Evolutionary conservation across 2,113 vertebrate species (phyloP).

Genomic region (Clarias gariepinus): DNA sequence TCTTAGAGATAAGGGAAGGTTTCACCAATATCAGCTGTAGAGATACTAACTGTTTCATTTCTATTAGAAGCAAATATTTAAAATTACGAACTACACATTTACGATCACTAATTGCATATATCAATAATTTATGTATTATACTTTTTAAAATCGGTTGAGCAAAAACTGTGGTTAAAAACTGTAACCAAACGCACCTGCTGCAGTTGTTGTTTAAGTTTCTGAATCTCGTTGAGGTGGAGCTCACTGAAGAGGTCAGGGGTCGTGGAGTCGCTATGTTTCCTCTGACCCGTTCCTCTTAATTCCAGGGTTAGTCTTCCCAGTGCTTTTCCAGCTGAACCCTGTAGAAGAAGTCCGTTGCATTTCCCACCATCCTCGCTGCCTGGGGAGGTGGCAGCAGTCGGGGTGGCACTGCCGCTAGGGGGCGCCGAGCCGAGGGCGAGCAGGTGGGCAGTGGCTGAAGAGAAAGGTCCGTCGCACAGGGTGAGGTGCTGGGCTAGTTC

Average conservation of each 20-base stretch:
- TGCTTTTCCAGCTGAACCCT: conserved; percentile 47
- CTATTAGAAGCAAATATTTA: background rate
- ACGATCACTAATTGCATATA: background rate
- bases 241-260: conserved; percentile 90
- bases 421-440: conserved; percentile 79
- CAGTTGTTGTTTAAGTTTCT: conserved; percentile 94
- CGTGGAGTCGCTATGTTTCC: conserved; percentile 77
- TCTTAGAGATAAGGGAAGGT: no score
- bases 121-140: background rate
- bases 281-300: conserved; percentile 68
- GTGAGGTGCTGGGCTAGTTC: conserved; percentile 91
- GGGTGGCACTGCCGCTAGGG: conserved; percentile 74
- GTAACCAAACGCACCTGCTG: conserved; percentile 73
- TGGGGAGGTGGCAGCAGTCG: conserved; percentile 70
- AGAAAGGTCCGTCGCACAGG: conserved; percentile 86
- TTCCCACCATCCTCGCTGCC: conserved; percentile 83
- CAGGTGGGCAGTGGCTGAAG: conserved; percentile 79
- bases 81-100: background rate
- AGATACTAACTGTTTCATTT: background rate
- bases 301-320: conserved; percentile 80
- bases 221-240: conserved; percentile 93
- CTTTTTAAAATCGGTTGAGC: background rate
- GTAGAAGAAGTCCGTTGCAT: conserved; percentile 82
- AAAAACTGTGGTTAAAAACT: background rate
- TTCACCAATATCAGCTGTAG: no score